Percentiles rank a stretch among this genome's conserved stretches.
Evolutionary conservation across 2,797 vertebrate species (phyloP).

Genomic region (Poeciliopsis gracilis): DNA sequence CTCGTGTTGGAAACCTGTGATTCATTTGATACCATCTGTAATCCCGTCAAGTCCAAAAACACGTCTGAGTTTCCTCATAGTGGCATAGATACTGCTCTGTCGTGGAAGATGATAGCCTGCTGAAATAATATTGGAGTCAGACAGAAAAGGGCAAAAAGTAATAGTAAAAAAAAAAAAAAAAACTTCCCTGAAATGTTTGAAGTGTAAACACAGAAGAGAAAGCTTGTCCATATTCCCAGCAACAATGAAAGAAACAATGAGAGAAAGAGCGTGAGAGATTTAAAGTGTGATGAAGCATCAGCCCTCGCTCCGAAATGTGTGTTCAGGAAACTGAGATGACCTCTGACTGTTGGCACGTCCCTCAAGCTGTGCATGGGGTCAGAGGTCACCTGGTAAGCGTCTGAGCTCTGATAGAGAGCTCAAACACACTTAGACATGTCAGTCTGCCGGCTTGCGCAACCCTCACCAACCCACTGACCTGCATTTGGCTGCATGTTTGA

Average conservation of each 20-base stretch:
- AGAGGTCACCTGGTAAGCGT: slow-evolving; percentile 63
- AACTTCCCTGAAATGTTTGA: slow-evolving; percentile 20
- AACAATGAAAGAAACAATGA: slow-evolving; percentile 2
- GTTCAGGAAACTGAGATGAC: slow-evolving; percentile 71
- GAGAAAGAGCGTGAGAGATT: not conserved
- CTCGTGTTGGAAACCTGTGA: slow-evolving; percentile 15
- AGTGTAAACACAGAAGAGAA: slow-evolving; percentile 3
- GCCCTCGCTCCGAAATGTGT: slow-evolving; percentile 28
- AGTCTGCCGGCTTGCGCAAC: slow-evolving; percentile 49
- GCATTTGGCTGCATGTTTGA: slow-evolving; percentile 1
- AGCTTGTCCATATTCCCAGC: not conserved
- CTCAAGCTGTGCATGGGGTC: slow-evolving; percentile 55
- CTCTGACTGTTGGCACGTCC: slow-evolving; percentile 61
- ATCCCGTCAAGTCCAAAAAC: slow-evolving; percentile 16
- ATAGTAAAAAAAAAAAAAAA: slow-evolving; percentile 18
- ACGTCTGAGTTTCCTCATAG: slow-evolving; percentile 20
- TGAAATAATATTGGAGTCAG: slow-evolving; percentile 36
- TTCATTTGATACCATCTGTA: slow-evolving; percentile 30
- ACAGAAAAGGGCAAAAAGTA: not conserved
- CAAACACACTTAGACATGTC: slow-evolving; percentile 68
- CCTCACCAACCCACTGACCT: slow-evolving; percentile 15
- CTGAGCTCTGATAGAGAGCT: slow-evolving; percentile 70
- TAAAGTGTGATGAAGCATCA: slow-evolving; percentile 14
- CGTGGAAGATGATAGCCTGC: slow-evolving; percentile 13
- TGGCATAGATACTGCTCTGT: slow-evolving; percentile 17